Conservation (phyloP, 2,113 vertebrate species). For the Euleptes europaea region DNA sequence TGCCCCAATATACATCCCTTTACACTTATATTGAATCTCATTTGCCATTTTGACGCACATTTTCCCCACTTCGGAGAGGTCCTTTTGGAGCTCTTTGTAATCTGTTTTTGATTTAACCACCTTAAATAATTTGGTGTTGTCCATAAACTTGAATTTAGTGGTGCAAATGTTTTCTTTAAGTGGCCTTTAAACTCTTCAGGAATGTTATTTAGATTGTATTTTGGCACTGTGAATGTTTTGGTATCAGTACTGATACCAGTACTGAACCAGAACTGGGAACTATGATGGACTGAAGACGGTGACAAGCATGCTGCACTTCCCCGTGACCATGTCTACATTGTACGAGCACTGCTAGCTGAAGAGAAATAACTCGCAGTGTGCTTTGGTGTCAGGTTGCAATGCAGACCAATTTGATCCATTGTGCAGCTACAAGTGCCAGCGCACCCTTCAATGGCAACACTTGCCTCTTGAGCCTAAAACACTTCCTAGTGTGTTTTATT, state of each 20-base stretch:
- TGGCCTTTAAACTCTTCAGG: too few species aligned
- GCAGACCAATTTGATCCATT: neutral
- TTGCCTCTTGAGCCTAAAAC: neutral
- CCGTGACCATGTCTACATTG: neutral
- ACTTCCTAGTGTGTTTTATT: neutral
- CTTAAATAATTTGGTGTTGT: too few species aligned
- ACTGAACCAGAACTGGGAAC: neutral
- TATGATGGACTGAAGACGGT: neutral
- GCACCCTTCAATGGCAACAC: neutral
- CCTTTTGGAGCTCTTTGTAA: too few species aligned
- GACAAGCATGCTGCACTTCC: neutral
- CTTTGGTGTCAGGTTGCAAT: neutral
- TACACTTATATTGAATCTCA: too few species aligned
- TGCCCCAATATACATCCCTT: too few species aligned
- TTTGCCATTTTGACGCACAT: too few species aligned
- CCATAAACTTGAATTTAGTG: too few species aligned
- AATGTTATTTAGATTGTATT: too few species aligned
- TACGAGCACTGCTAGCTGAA: neutral
- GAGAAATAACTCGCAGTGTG: neutral
- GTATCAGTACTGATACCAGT: neutral
- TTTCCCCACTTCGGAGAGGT: too few species aligned
- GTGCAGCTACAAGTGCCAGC: neutral
- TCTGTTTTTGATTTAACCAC: too few species aligned
- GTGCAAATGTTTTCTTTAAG: too few species aligned
- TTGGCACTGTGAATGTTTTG: too few species aligned